phyloP scores from a whole-genome alignment of 2,888 invertebrate species.

The Elmis aenea region DNA sequence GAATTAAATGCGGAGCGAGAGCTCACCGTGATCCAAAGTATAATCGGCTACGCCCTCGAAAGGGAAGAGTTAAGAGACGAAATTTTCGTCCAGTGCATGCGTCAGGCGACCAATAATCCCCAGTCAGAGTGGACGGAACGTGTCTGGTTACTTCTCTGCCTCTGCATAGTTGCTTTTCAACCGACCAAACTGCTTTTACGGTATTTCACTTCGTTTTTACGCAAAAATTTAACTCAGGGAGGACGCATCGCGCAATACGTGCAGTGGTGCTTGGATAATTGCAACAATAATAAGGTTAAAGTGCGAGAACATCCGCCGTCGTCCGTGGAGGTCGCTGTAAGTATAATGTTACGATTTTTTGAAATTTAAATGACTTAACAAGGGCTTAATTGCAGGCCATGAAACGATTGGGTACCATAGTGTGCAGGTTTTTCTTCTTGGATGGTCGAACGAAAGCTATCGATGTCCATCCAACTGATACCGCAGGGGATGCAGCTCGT shows the following conservation, averaged over 20 bases:
- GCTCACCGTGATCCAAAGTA: slow-evolving; percentile 74
- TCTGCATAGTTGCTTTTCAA: slow-evolving; percentile 88
- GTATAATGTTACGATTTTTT: too few species aligned
- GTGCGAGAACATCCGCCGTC: slow-evolving; percentile 83
- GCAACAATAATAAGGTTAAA: slow-evolving; percentile 78
- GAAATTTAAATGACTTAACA: too few species aligned
- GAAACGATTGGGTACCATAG: slow-evolving; percentile 84
- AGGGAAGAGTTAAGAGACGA: slow-evolving; percentile 90
- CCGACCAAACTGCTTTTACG: slow-evolving; percentile 79
- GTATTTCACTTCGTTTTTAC: slow-evolving; percentile 72
- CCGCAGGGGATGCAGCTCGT: slow-evolving; percentile 83
- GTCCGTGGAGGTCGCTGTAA: slow-evolving; percentile 86
- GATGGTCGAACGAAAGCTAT: slow-evolving; percentile 94
- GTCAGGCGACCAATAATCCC: slow-evolving; percentile 87
- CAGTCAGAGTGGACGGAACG: slow-evolving; percentile 76
- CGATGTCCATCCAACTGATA: slow-evolving; percentile 91
- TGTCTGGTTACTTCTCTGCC: slow-evolving; percentile 83
- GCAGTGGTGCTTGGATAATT: slow-evolving; percentile 91
- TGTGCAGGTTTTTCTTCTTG: slow-evolving; percentile 90
- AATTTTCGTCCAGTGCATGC: slow-evolving; percentile 81
- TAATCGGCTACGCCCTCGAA: slow-evolving; percentile 83
- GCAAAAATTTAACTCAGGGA: slow-evolving; percentile 62
- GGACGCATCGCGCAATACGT: slow-evolving; percentile 78
- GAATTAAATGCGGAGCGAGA: slow-evolving; percentile 82
- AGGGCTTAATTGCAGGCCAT: slow-evolving; percentile 75